Conservation (phyloP, 1,140 invertebrate genomes). For the Lysiphlebus fabarum region DNA sequence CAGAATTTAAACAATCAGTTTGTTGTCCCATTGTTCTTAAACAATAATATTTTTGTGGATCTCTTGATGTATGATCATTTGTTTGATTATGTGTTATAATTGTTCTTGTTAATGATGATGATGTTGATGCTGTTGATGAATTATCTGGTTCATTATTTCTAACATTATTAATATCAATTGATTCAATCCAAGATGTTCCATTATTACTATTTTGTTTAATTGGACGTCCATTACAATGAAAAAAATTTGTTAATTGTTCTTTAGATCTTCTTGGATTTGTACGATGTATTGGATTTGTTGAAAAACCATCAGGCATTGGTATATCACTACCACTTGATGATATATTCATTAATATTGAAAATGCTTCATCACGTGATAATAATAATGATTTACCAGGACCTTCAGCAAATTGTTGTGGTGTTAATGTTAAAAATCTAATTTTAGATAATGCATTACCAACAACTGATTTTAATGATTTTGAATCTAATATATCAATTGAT, state of each 20-base stretch:
- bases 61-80: slow-evolving; percentile 16
- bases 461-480: slow-evolving; percentile 47
- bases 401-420: slow-evolving; percentile 75
- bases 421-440: slow-evolving; percentile 73
- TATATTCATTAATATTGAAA: slow-evolving; percentile 78
- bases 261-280: slow-evolving; percentile 21
- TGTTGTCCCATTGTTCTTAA: slow-evolving; percentile 60
- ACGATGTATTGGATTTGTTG: slow-evolving; percentile 47
- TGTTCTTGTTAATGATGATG: slow-evolving; percentile 7
- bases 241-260: slow-evolving; percentile 28
- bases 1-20: slow-evolving; percentile 67
- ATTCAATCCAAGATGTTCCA: no score
- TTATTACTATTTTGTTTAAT: no score
- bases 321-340: slow-evolving; percentile 62
- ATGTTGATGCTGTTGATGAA: neutral
- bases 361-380: slow-evolving; percentile 71
- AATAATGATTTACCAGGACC: slow-evolving; percentile 70
- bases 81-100: slow-evolving; percentile 10
- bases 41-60: slow-evolving; percentile 58
- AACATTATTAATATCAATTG: no score
- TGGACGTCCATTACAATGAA: no score
- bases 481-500: slow-evolving; percentile 40
- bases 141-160: slow-evolving; percentile 3
- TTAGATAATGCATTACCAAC: slow-evolving; percentile 63
- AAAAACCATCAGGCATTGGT: slow-evolving; percentile 69